Evolutionary conservation across 1,140 invertebrate genomes (phyloP), one percentile per base, ranked within the genome.

Genomic region (Neotoxoptera formosana): DNA sequence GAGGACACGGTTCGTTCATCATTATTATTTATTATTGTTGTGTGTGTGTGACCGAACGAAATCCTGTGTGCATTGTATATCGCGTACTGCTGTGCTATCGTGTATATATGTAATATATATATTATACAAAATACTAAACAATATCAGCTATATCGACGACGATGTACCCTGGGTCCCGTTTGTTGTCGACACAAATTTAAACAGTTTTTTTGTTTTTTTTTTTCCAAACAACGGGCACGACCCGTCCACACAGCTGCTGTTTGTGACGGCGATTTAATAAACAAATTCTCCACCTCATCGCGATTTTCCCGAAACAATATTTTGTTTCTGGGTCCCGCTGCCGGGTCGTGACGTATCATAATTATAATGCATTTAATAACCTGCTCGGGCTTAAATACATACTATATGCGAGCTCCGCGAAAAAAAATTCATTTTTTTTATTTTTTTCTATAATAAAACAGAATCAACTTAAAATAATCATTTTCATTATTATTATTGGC

Each of bases 1-100:
- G 60, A 76, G 60, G 60, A 76, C 60, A 76, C n/a, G 60, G 6
- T 76, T 76, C 14, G n/a, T 76, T 76, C 30, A n/a, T 76, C 30
- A n/a, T 76, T 34, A 76, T 76, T 76, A 76, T 76, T 76, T n/a
- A 76, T 76, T 76, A 76, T 76, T 76, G 30, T n/a, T n/a, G n/a
- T n/a, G n/a, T 76, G n/a, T 76, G n/a, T 76, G 60, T 76, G 60
- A 76, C 60, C 14, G n/a, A 76, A 76, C 30, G 60, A 76, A n/a
- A 76, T n/a, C n/a, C 60, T 34, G 3, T 76, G 4, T 76, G 30
- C n/a, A 76, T 1, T 76, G 7, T 30, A 4, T 14, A 76, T 76
- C n/a, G 60, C n/a, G n/a, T 76, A 11, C 1, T 14, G 11, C 1
- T 14, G 30, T 76, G 4, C 30, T 67, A n/a, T n/a, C 30, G n/a